Percentiles rank a stretch among this genome's conserved stretches.
Evolutionary conservation across 2,113 vertebrate genomes (phyloP).

Genomic region (Gambusia affinis): DNA sequence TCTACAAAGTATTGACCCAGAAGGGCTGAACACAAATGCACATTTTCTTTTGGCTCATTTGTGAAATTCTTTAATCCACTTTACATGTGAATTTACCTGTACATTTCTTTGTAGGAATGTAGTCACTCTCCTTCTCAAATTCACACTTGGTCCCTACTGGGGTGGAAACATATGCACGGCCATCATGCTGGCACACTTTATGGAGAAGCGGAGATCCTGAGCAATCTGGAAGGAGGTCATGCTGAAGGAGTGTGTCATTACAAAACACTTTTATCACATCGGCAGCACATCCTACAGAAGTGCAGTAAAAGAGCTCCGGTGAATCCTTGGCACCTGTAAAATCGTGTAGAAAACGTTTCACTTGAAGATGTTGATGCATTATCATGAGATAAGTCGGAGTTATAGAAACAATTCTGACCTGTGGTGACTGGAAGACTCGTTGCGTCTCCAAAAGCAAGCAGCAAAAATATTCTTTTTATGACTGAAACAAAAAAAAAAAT

Average conservation of each 20-base stretch:
- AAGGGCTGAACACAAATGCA: too few relatives aligned
- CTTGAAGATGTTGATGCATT: background rate
- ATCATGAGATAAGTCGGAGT: background rate
- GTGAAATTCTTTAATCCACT: too few relatives aligned
- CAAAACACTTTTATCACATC: background rate
- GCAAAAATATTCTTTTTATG: background rate
- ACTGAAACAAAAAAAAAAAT: background rate
- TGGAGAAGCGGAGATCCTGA: background rate
- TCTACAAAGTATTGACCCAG: too few relatives aligned
- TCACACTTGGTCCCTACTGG: background rate
- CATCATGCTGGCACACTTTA: slow-evolving; percentile 10
- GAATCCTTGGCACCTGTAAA: slow-evolving; percentile 1
- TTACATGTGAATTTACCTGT: slow-evolving; percentile 13
- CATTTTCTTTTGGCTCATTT: too few relatives aligned
- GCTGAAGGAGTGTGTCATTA: fast-evolving
- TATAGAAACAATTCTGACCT: background rate
- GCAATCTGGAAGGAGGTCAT: fast-evolving
- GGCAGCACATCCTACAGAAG: slow-evolving; percentile 2
- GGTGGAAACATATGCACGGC: background rate
- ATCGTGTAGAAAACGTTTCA: background rate
- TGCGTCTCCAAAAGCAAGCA: too few relatives aligned
- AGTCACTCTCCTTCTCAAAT: background rate
- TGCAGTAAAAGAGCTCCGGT: background rate
- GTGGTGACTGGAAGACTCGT: background rate
- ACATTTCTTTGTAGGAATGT: background rate